Evolutionary conservation across 2,113 vertebrate genomes (phyloP).

Genomic region (Notarius quadriscutis): DNA sequence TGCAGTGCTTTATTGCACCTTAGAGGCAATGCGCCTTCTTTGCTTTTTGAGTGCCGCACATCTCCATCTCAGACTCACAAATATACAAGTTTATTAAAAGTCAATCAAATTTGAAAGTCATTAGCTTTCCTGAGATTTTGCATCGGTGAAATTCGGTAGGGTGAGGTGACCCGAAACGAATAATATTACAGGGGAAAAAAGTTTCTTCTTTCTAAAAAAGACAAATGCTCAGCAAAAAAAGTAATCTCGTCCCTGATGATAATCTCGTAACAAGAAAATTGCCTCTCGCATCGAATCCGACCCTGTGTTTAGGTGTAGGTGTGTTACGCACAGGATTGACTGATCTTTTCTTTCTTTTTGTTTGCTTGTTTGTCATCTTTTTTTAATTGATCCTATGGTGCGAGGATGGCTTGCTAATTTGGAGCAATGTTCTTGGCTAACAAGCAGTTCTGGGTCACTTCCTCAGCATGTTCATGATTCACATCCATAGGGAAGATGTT

Average conservation of each 20-base stretch:
- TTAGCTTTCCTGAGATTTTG: conserved; percentile 10
- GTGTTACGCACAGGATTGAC: background rate
- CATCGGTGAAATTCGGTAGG: conserved; percentile 5
- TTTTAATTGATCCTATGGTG: conserved; percentile 4
- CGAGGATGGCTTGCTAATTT: conserved; percentile 29
- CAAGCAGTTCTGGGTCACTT: conserved; percentile 24
- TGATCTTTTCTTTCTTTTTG: background rate
- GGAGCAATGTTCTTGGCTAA: background rate
- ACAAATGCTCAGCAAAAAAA: conserved; percentile 46
- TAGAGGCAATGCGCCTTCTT: conserved; percentile 20
- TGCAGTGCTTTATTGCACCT: conserved; percentile 39
- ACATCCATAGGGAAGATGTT: background rate
- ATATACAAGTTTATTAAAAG: conserved; percentile 41
- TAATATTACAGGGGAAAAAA: conserved; percentile 33
- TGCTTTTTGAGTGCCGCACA: background rate
- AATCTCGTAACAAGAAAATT: conserved; percentile 51
- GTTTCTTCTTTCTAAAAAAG: conserved; percentile 33
- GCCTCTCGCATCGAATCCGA: conserved; percentile 31
- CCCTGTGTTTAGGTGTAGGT: conserved; percentile 6
- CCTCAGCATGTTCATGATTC: background rate
- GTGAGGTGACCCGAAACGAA: conserved; percentile 27
- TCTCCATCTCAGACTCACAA: background rate
- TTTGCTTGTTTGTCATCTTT: background rate
- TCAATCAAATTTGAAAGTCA: conserved; percentile 34
- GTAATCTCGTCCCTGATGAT: conserved; percentile 50